A percentile compares a stretch with the other conserved stretches of the same genome.
phyloP scores from a whole-genome alignment of 1,140 invertebrate species.

The Drosophila lowei region DNA sequence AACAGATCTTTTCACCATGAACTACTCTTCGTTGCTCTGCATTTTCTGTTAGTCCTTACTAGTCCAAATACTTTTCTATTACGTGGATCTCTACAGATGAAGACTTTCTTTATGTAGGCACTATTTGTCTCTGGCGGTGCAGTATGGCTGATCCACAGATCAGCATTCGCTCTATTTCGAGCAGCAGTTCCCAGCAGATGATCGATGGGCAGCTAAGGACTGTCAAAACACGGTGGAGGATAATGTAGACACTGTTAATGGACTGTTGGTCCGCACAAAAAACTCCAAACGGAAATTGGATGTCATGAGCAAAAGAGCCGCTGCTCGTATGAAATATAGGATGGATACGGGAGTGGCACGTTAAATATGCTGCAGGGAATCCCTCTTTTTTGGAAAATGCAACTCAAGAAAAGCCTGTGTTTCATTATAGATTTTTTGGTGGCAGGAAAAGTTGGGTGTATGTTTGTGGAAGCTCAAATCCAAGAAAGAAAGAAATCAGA shows the following conservation, averaged over 20 bases:
- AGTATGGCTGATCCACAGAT: background rate
- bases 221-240: background rate
- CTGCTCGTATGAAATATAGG: background rate
- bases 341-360: background rate
- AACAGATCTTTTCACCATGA: conserved; percentile 6
- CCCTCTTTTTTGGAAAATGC: too few species aligned
- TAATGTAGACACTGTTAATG: background rate
- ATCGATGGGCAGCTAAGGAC: background rate
- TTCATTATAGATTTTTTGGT: too few species aligned
- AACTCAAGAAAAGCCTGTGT: too few species aligned
- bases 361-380: background rate
- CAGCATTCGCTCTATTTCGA: conserved; percentile 4
- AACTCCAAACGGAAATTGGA: background rate
- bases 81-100: too few species aligned
- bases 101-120: too few species aligned
- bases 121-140: background rate
- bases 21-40: background rate
- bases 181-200: background rate
- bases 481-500: too few species aligned
- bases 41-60: background rate
- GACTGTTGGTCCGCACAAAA: background rate
- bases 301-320: background rate
- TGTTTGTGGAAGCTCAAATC: too few species aligned
- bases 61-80: too few species aligned
- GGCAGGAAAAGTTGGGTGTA: background rate